phyloP scores from a whole-genome alignment of 1,140 invertebrate genomes.

The Thalassaphorura encarpata region DNA sequence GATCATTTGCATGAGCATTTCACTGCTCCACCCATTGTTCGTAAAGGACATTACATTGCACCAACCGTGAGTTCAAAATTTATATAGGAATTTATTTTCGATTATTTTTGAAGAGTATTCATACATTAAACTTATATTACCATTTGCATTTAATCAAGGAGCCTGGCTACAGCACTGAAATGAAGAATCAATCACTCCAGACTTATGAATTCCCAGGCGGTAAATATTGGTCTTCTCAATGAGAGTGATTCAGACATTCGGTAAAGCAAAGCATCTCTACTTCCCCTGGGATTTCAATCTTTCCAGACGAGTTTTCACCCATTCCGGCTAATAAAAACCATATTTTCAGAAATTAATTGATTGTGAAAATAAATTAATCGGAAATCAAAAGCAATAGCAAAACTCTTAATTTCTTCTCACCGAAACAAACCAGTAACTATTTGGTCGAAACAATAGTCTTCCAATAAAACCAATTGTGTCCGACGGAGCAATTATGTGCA shows the following conservation, averaged over 20 bases:
- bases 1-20: slow-evolving; percentile 86
- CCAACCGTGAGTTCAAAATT: slow-evolving; percentile 48
- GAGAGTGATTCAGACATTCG: slow-evolving; percentile 35
- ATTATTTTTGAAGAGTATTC: too few species aligned
- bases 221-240: slow-evolving; percentile 49
- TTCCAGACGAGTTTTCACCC: slow-evolving; percentile 37
- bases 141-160: slow-evolving; percentile 39
- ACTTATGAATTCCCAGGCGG: slow-evolving; percentile 66
- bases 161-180: slow-evolving; percentile 68
- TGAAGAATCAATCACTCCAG: slow-evolving; percentile 53
- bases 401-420: too few species aligned
- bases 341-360: background rate
- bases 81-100: too few species aligned
- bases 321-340: slow-evolving; percentile 38
- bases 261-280: slow-evolving; percentile 12
- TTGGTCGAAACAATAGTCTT: slow-evolving; percentile 57
- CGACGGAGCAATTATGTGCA: slow-evolving; percentile 73
- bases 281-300: slow-evolving; percentile 1
- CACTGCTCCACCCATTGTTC: slow-evolving; percentile 55
- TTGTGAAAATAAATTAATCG: background rate
- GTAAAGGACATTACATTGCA: slow-evolving; percentile 58
- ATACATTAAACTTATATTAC: background rate
- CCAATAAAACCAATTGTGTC: slow-evolving; percentile 60
- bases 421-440: slow-evolving; percentile 71
- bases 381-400: too few species aligned